phyloP scores from a whole-genome alignment of 2,797 vertebrate genomes.

The Chrysocyon brachyurus region DNA sequence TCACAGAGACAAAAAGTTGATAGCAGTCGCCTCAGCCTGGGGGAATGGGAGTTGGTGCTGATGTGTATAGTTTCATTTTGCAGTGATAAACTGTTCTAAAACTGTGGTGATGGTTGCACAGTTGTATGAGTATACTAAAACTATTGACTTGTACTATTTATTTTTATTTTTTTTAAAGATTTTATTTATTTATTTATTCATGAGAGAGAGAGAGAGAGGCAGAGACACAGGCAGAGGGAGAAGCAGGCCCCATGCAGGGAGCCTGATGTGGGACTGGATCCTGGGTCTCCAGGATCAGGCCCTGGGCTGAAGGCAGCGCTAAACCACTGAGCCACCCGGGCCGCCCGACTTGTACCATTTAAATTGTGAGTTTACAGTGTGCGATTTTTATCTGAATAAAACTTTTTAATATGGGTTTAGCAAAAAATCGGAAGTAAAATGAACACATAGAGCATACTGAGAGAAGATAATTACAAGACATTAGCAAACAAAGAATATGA shows the following conservation, averaged over 20 bases:
- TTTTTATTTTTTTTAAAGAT: no score
- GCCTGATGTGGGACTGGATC: no score
- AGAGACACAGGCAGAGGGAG: no score
- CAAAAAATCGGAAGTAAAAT: slow-evolving; percentile 24
- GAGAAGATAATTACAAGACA: not conserved
- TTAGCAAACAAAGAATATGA: not conserved
- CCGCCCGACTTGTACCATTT: not conserved
- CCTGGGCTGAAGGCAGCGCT: no score
- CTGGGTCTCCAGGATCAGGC: no score
- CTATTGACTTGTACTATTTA: not conserved
- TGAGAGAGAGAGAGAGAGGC: no score
- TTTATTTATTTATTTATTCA: no score
- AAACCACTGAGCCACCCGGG: no score
- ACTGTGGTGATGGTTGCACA: not conserved
- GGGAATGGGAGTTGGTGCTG: not conserved
- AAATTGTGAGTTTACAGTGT: not conserved
- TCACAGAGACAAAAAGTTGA: not conserved
- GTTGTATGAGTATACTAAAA: not conserved
- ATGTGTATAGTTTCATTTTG: not conserved
- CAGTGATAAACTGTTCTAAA: not conserved
- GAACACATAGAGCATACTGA: not conserved
- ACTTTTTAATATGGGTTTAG: not conserved
- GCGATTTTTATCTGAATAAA: not conserved
- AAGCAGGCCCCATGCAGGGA: no score
- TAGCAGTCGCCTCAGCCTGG: not conserved